Conservation (phyloP, 2,797 vertebrate species). For the Semotilus atromaculatus region DNA sequence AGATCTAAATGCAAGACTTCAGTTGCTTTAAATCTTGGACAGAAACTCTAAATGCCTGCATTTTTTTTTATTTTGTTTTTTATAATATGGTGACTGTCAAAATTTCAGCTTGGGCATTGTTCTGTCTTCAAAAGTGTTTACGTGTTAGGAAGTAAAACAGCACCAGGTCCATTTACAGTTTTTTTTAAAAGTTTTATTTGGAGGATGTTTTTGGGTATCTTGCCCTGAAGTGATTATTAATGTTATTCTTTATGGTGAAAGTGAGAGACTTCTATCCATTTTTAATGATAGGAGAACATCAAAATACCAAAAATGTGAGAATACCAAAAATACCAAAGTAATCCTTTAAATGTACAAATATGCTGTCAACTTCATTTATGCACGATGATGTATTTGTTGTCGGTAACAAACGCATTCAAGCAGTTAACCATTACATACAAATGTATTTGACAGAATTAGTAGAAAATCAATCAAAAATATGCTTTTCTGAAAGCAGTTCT, state of each 20-base stretch:
- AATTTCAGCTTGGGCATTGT: background rate
- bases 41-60: background rate
- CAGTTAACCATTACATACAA: background rate
- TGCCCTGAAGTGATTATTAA: background rate
- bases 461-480: slow-evolving; percentile 10
- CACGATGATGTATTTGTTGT: background rate
- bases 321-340: background rate
- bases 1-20: slow-evolving; percentile 1
- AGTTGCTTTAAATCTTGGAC: background rate
- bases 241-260: background rate
- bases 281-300: background rate
- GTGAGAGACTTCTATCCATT: background rate
- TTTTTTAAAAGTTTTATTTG: background rate
- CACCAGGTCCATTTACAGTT: background rate
- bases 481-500: slow-evolving; percentile 9
- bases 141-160: background rate
- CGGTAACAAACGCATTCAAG: background rate
- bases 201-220: background rate
- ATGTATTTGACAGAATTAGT: background rate
- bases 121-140: background rate
- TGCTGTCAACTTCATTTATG: background rate
- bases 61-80: background rate
- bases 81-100: background rate
- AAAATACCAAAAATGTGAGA: background rate
- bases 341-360: background rate